Conservation (phyloP, 1,140 invertebrate genomes). For the Diprion similis region DNA sequence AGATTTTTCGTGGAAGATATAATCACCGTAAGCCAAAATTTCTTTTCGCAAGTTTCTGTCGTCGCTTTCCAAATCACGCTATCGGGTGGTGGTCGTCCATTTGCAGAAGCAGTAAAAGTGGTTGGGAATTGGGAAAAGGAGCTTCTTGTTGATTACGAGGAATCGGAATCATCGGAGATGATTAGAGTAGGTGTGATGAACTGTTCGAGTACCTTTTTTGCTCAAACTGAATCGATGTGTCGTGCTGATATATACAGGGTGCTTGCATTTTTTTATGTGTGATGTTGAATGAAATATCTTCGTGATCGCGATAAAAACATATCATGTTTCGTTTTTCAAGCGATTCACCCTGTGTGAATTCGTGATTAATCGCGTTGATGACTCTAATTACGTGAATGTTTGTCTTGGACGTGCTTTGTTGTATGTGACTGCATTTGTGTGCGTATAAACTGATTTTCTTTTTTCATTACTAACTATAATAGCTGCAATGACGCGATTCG, state of each 20-base stretch:
- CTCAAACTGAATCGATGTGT: constrained; percentile 51
- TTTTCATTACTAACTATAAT: background rate
- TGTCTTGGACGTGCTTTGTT: constrained; percentile 10
- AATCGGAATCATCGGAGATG: background rate
- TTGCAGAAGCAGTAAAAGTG: background rate
- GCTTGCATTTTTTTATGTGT: background rate
- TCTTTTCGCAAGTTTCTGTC: background rate
- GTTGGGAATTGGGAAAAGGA: background rate
- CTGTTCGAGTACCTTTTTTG: constrained; percentile 32
- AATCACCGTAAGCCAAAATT: constrained; percentile 1
- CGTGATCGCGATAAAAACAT: background rate
- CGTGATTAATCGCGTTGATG: background rate
- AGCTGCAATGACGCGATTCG: background rate
- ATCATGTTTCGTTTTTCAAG: no score
- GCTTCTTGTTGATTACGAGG: background rate
- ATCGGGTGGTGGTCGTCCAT: background rate
- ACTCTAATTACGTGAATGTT: background rate
- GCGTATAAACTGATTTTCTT: background rate
- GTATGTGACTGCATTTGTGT: constrained; percentile 13
- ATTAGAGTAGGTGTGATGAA: background rate
- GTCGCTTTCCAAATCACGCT: background rate
- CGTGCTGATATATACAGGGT: constrained; percentile 42
- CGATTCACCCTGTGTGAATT: background rate
- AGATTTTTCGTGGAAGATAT: background rate
- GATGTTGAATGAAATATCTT: no score